Base-by-base conservation (phyloP, 2,888 invertebrate genomes). In the Rutpela maculata region DNA sequence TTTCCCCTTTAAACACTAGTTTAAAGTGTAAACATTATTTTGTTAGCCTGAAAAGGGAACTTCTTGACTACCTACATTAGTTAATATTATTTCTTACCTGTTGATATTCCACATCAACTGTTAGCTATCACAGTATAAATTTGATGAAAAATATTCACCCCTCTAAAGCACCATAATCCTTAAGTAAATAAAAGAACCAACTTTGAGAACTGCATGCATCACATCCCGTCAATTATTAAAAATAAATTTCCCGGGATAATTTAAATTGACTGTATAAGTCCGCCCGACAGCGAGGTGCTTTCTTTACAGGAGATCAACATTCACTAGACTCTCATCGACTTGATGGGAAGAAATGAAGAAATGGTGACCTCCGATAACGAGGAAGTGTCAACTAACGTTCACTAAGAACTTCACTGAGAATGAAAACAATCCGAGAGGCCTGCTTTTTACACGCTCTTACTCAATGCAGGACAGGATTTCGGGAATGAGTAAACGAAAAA, bases 381-480 rank as follows among this genome's bases (percentile, higher is more conserved):
- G 65, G 70, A 66, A 59, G 75, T 74, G 74, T 75, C 66, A 71
- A 56, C 70, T 75, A 67, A 75, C 75, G 75, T 75, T 75, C 75
- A 70, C 75, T 70, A 59, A 70, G 68, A 38, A 63, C 75, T 70
- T 70, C 70, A 71, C 56, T 19, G 75, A 70, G 65, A 75, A 57
- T 55, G 75, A 75, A 75, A 70, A 75, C 75, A 69, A 57, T 63
- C 56, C 19, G 62, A 56, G 38, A 63, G 57, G 22, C 56, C 69
- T 19, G 38, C 55, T 75, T 68, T 62, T 68, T 69, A 69, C 68
- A 11, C 69, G 68, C 50, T n/a, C 59, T 67, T 55, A 65, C 50
- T 55, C 63, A 43, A 35, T n/a, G 50, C 35, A 19, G 18, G 50
- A 22, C 22, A 66, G 35, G n/a, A 63, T 17, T 38, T 63, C 38